Percentiles rank a stretch among this genome's conserved stretches.
These are phyloP conservation scores for Labeo calbasu DNA, from an alignment of 2,797 vertebrate species.

Conservation along the genomic window DNA sequence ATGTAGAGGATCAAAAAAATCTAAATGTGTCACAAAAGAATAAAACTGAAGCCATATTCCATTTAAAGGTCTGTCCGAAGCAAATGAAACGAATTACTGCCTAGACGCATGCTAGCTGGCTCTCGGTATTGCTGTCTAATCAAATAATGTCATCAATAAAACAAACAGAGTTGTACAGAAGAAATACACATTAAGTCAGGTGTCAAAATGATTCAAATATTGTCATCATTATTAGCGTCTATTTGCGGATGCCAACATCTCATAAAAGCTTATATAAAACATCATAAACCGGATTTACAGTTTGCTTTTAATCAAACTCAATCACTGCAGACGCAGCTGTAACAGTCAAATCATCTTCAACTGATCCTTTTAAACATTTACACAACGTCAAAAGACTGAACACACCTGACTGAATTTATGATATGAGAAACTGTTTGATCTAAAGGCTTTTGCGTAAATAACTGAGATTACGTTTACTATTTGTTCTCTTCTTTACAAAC, in stretches of 20 bases:
- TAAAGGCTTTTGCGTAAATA: background rate
- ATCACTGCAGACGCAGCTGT: constrained; percentile 37
- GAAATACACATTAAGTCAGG: constrained; percentile 35
- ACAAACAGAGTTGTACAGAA: constrained; percentile 18
- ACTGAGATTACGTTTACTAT: background rate
- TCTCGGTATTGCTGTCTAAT: constrained; percentile 8
- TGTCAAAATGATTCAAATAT: constrained; percentile 51
- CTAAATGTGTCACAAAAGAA: constrained; percentile 29
- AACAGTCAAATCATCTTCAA: constrained; percentile 38
- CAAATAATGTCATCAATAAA: constrained; percentile 35
- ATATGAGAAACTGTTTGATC: background rate
- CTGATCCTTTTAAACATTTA: constrained; percentile 46
- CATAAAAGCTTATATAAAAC: constrained; percentile 48
- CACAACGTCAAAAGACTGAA: constrained; percentile 11
- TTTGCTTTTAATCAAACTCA: constrained; percentile 42
- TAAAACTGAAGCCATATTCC: constrained; percentile 12
- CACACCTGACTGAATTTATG: background rate
- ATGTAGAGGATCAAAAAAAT: constrained; percentile 5
- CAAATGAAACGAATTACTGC: background rate
- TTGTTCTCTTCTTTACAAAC: background rate
- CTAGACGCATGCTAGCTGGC: background rate
- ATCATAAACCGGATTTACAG: constrained; percentile 16
- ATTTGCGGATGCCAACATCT: constrained; percentile 28
- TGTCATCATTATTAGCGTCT: constrained; percentile 43
- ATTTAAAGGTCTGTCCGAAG: constrained; percentile 1